These are phyloP conservation scores for Nemotelus pantherinus DNA, from an alignment of 2,888 invertebrate species.

Conservation along the genomic window DNA sequence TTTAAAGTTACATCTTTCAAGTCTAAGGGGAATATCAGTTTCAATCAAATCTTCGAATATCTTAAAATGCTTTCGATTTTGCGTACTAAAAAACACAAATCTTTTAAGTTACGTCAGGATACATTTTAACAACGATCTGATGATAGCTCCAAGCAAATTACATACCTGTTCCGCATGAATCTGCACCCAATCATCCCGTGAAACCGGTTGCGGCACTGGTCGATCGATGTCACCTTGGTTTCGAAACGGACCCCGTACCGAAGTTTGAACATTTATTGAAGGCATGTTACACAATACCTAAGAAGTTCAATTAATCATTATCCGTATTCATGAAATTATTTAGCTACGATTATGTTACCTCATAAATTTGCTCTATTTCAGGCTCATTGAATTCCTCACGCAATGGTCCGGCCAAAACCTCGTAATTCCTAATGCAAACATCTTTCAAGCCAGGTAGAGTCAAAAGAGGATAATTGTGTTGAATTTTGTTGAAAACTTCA, in stretches of 20 bases:
- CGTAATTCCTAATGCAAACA: slow-evolving; percentile 68
- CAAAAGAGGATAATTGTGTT: slow-evolving; percentile 57
- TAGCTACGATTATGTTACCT: slow-evolving; percentile 63
- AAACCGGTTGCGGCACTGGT: slow-evolving; percentile 61
- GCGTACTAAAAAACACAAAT: no score
- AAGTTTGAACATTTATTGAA: slow-evolving; percentile 69
- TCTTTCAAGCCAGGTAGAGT: slow-evolving; percentile 61
- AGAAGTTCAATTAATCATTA: background rate
- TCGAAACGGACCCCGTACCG: slow-evolving; percentile 69
- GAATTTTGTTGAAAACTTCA: slow-evolving; percentile 69
- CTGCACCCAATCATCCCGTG: slow-evolving; percentile 68
- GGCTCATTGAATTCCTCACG: slow-evolving; percentile 73
- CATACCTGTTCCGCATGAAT: slow-evolving; percentile 73
- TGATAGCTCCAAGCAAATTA: background rate
- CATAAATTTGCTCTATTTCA: slow-evolving; percentile 75
- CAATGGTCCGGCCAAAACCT: slow-evolving; percentile 70
- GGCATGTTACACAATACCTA: slow-evolving; percentile 74
- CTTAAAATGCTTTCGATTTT: no score
- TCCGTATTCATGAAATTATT: background rate
- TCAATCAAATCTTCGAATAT: no score
- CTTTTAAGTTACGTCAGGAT: no score
- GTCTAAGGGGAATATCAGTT: no score
- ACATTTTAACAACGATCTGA: no score
- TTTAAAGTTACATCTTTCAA: no score
- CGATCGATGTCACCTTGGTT: slow-evolving; percentile 55